Evolutionary conservation across 2,113 vertebrate species (phyloP).

Genomic region (Nyctereutes procyonoides): DNA sequence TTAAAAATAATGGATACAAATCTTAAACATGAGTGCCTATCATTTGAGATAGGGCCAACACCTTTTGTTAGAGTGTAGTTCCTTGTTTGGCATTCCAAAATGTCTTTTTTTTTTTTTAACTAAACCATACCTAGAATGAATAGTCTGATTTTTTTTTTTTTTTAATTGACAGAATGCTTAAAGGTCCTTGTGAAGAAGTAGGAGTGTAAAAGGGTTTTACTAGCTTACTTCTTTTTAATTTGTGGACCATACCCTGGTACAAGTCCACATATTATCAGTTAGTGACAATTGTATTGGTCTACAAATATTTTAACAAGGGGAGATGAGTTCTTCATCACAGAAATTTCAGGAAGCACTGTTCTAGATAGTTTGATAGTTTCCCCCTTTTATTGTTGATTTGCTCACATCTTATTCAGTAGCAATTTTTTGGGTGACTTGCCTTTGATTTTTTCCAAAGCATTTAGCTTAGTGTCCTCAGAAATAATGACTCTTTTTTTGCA

Average conservation of each 20-base stretch:
- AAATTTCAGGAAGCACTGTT: neutral
- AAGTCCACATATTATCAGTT: neutral
- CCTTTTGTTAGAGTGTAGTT: neutral
- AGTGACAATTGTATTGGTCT: neutral
- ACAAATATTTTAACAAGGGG: neutral
- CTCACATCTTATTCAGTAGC: neutral
- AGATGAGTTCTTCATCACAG: neutral
- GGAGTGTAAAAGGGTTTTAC: neutral
- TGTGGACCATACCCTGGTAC: neutral
- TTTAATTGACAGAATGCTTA: neutral
- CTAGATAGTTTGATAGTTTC: neutral
- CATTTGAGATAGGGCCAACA: neutral
- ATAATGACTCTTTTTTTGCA: neutral
- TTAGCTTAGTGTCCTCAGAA: neutral
- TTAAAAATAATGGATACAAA: neutral
- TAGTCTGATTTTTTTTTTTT: neutral
- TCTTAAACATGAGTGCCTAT: neutral
- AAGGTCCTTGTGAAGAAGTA: neutral
- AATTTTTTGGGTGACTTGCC: neutral
- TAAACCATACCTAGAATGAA: neutral
- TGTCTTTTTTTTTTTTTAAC: neutral
- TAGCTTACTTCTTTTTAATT: neutral
- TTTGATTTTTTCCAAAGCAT: slow-evolving; percentile 13
- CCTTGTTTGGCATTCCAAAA: neutral
- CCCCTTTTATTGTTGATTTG: neutral